These are phyloP conservation scores for Lagocephalus sceleratus DNA, from an alignment of 2,797 vertebrate genomes.

Conservation along the genomic window DNA sequence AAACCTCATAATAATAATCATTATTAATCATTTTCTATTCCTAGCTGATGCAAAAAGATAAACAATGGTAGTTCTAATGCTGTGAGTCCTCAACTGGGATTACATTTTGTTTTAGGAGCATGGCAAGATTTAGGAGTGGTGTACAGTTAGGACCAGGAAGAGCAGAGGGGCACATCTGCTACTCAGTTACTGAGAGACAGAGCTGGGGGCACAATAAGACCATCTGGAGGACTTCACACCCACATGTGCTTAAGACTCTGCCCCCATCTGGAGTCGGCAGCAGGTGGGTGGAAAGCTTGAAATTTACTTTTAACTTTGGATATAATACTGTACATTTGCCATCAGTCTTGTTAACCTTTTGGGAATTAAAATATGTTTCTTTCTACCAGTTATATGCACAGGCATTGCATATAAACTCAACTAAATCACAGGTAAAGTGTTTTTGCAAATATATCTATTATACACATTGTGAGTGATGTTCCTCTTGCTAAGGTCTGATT, in stretches of 20 bases:
- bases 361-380: no score
- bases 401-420: conserved; percentile 16
- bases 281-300: not conserved
- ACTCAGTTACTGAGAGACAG: not conserved
- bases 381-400: no score
- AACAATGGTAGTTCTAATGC: not conserved
- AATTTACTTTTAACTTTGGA: not conserved
- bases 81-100: not conserved
- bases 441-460: conserved; percentile 19
- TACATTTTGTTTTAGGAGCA: not conserved
- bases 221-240: not conserved
- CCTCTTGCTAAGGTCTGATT: conserved; percentile 4
- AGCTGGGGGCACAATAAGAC: not conserved
- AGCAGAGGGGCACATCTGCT: not conserved
- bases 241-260: not conserved
- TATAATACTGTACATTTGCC: conserved; percentile 1
- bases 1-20: no score
- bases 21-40: not conserved
- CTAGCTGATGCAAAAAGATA: not conserved
- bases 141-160: not conserved
- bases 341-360: conserved; percentile 3
- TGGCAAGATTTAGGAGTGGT: not conserved
- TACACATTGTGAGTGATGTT: conserved; percentile 9
- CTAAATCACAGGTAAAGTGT: conserved; percentile 7
- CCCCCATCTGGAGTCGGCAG: not conserved